Evolutionary conservation across 1,140 invertebrate genomes (phyloP), one percentile per base, ranked within the genome.

Genomic region (Dreissena polymorpha): DNA sequence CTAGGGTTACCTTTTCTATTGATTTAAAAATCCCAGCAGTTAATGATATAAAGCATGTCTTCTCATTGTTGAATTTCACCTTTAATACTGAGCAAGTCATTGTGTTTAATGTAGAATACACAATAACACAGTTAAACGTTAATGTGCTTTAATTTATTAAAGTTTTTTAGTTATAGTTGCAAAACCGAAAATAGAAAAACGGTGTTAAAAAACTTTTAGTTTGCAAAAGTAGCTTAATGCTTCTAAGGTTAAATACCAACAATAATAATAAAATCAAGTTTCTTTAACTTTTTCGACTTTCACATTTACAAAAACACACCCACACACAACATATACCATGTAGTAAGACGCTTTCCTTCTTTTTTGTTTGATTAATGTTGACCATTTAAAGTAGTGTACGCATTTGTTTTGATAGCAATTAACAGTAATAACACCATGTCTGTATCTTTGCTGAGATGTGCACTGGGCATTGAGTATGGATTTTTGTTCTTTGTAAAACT

Each of bases 31-130:
- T 49, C 55, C 60, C 74, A 51, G 68, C 18, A 49, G 80, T 68
- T 25, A 84, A 27, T 6, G 72, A 64, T 49, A 84, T 64, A 60
- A 87, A 87, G 67, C 86, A 87, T 21, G 65, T 79, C 65, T 81
- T 87, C 7, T 87, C 86, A 63, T 64, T 73, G n/a, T 16, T 71
- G 50, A 79, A 85, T n/a, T 64, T 27, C 21, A 87, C 71, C 53
- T 67, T 80, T n/a, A 76, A 57, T 49, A 85, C 50, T 29, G 53
- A 49, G 51, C 78, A 80, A 80, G 60, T 85, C 86, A 87, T 87
- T 27, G 5, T 49, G 18, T n/a, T 67, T 67, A 23, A 27, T 25
- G 7, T 0, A 27, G 12, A 14, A 18, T 67, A 23, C 12, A 14
- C 29, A 10, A 13, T 13, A 10, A 27, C 29, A 27, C 14, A 3